Conservation (phyloP, 64 coral and sea anemone genomes). For the Montipora foliosa region DNA sequence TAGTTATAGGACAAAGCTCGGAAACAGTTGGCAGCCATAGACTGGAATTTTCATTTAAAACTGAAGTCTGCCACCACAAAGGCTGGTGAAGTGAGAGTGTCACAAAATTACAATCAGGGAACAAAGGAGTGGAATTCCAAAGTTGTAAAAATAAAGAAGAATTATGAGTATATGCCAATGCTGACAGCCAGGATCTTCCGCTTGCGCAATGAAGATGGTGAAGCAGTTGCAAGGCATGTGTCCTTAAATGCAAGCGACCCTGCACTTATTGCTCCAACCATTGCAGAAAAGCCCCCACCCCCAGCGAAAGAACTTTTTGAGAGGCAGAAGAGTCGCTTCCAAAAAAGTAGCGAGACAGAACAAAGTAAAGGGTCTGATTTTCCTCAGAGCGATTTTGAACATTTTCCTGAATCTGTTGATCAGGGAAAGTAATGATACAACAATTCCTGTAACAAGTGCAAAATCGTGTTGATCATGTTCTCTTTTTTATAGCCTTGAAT, state of each 20-base stretch:
- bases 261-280: slow-evolving; percentile 15
- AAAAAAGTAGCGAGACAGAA: no score
- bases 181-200: neutral
- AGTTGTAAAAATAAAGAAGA: neutral
- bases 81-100: neutral
- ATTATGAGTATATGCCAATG: slow-evolving; percentile 20
- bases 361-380: no score
- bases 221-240: neutral
- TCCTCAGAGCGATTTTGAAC: no score
- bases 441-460: no score
- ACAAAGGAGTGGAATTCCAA: slow-evolving; percentile 34
- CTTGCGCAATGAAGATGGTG: neutral
- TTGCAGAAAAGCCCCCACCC: slow-evolving; percentile 9
- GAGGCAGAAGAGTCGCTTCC: no score
- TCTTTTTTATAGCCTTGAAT: no score
- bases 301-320: slow-evolving; percentile 12
- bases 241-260: neutral
- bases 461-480: no score
- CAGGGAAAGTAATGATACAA: no score
- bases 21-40: slow-evolving; percentile 20
- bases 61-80: neutral
- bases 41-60: slow-evolving; percentile 19
- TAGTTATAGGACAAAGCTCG: slow-evolving; percentile 21
- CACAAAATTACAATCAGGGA: slow-evolving; percentile 26
- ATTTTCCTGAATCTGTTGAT: no score